These are phyloP conservation scores for Cichlasoma orientale DNA, from an alignment of 2,797 vertebrate species.

Conservation along the genomic window DNA sequence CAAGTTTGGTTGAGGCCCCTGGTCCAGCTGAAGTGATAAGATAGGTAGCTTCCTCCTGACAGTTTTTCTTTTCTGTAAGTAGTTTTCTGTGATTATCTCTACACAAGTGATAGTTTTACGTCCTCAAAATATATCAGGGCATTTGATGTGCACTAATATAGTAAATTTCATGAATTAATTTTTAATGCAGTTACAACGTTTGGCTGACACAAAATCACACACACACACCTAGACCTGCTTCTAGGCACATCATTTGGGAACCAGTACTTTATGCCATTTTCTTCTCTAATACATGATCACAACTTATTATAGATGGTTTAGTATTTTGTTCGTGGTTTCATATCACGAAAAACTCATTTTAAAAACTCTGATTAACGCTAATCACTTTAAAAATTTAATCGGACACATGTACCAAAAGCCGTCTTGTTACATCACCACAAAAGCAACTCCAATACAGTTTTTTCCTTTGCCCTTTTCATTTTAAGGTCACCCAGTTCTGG, in stretches of 20 bases:
- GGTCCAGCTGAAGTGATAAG: no score
- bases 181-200: neutral
- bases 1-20: no score
- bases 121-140: neutral
- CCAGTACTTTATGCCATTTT: no score
- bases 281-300: neutral
- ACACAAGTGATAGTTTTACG: neutral
- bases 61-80: no score
- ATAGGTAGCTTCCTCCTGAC: no score
- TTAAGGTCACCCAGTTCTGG: neutral
- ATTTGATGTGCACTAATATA: neutral
- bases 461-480: neutral
- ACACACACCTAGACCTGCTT: neutral
- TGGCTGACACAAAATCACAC: neutral
- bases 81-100: no score
- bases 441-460: neutral
- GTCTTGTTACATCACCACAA: neutral
- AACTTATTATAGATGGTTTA: neutral
- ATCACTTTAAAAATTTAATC: neutral
- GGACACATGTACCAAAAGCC: neutral
- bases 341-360: neutral
- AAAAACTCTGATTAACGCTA: neutral
- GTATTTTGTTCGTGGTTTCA: neutral
- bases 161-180: neutral
- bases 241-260: neutral